Evolutionary conservation across 2,797 vertebrate genomes (phyloP).

Genomic region (Mionectes olivaceus): DNA sequence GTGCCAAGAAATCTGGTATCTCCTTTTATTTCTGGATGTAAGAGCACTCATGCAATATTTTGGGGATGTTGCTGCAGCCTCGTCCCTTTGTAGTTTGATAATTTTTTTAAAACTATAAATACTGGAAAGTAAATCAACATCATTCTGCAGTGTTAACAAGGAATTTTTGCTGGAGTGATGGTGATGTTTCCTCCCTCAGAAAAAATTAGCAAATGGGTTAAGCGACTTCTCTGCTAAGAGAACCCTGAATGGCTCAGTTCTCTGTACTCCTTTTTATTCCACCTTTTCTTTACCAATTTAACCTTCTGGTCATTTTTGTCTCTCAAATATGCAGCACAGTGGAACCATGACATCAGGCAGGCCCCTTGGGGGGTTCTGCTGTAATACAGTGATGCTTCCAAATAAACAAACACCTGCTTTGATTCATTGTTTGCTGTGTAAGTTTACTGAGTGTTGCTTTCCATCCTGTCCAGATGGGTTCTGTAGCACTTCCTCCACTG

Average conservation of each 20-base stretch:
- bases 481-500: conserved; percentile 77
- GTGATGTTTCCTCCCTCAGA: not conserved
- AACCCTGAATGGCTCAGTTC: not conserved
- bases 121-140: not conserved
- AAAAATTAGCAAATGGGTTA: not conserved
- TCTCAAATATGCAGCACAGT: not conserved
- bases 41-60: not conserved
- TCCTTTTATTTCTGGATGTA: not conserved
- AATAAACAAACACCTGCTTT: not conserved
- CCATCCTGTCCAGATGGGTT: conserved; percentile 80
- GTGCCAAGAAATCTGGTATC: not conserved
- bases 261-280: not conserved
- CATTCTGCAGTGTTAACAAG: not conserved
- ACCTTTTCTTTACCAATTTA: not conserved
- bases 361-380: not conserved
- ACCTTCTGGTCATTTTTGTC: not conserved
- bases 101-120: not conserved
- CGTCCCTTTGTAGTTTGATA: not conserved
- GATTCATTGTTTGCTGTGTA: not conserved
- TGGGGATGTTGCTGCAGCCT: not conserved
- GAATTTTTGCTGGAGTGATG: not conserved
- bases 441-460: not conserved
- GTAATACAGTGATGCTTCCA: not conserved
- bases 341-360: not conserved
- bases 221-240: not conserved